Evolutionary conservation across 2,113 vertebrate genomes (phyloP).

Genomic region (Hypomesus transpacificus): DNA sequence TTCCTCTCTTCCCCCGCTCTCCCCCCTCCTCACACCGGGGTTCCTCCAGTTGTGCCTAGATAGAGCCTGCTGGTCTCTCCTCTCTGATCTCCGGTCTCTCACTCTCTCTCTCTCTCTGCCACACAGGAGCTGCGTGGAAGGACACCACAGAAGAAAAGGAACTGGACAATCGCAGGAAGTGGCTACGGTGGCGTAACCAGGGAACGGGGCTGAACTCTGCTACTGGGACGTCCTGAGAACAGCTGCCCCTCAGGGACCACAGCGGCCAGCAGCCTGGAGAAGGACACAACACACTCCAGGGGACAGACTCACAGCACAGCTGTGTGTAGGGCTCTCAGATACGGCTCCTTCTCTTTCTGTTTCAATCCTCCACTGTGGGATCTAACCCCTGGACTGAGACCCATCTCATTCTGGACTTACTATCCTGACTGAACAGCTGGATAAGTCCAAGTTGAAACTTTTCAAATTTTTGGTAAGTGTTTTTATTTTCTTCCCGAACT

Average conservation of each 20-base stretch:
- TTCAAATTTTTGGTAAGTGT: too few species aligned
- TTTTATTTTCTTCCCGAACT: too few species aligned
- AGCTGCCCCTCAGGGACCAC: constrained; percentile 32
- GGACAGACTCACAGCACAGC: too few species aligned
- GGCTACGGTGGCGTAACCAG: constrained; percentile 35
- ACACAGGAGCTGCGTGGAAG: constrained; percentile 32
- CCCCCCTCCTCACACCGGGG: constrained; percentile 24
- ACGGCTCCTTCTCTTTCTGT: neutral
- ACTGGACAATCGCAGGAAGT: constrained; percentile 84
- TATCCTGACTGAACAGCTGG: too few species aligned
- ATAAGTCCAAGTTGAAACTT: too few species aligned
- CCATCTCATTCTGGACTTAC: too few species aligned
- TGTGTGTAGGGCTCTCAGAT: too few species aligned
- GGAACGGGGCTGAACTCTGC: constrained; percentile 75
- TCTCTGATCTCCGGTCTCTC: constrained; percentile 12
- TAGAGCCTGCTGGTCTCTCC: neutral
- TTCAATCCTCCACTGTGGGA: neutral
- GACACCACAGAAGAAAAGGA: constrained; percentile 40
- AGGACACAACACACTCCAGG: too few species aligned
- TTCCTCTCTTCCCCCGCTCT: constrained; percentile 5
- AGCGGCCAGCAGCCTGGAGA: neutral
- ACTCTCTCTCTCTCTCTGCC: constrained; percentile 34
- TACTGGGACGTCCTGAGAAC: constrained; percentile 57
- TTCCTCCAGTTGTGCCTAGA: constrained; percentile 3
- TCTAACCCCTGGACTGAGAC: too few species aligned